Conservation (phyloP, 2,888 invertebrate species). For the Apamea crenata region DNA sequence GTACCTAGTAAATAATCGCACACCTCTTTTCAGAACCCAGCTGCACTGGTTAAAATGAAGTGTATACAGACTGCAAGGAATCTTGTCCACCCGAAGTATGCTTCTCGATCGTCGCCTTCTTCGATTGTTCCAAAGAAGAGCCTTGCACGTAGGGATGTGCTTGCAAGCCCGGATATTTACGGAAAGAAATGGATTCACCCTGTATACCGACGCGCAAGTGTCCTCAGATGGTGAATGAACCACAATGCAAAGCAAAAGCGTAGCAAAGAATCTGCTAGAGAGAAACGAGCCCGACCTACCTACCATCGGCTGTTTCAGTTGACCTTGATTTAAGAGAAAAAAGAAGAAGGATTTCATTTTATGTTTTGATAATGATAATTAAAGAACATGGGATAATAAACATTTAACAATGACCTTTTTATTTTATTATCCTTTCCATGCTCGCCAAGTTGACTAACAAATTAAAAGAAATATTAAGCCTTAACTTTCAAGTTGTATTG, state of each 20-base stretch:
- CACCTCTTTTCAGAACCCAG: slow-evolving; percentile 20
- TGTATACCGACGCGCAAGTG: slow-evolving; percentile 60
- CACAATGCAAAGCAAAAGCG: slow-evolving; percentile 41
- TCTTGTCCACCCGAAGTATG: slow-evolving; percentile 71
- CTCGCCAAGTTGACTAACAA: background rate
- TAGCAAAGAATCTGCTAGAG: background rate
- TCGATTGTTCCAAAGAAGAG: slow-evolving; percentile 50
- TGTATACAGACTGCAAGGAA: slow-evolving; percentile 60
- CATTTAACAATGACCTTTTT: background rate
- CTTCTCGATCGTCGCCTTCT: slow-evolving; percentile 57
- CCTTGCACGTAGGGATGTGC: slow-evolving; percentile 63
- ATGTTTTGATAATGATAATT: background rate
- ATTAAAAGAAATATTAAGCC: too few species aligned
- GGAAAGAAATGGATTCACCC: slow-evolving; percentile 39
- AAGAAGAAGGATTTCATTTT: background rate
- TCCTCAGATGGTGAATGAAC: slow-evolving; percentile 28
- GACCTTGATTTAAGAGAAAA: background rate
- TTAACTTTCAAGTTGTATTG: too few species aligned
- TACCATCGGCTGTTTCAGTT: background rate
- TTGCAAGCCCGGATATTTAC: slow-evolving; percentile 65
- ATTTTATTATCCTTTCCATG: background rate
- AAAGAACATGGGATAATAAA: background rate
- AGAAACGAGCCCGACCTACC: background rate
- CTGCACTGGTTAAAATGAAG: slow-evolving; percentile 63
- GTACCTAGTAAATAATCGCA: background rate